Evolutionary conservation across 1,140 invertebrate species (phyloP).

Genomic region (Caenorhabditis briggsae): DNA sequence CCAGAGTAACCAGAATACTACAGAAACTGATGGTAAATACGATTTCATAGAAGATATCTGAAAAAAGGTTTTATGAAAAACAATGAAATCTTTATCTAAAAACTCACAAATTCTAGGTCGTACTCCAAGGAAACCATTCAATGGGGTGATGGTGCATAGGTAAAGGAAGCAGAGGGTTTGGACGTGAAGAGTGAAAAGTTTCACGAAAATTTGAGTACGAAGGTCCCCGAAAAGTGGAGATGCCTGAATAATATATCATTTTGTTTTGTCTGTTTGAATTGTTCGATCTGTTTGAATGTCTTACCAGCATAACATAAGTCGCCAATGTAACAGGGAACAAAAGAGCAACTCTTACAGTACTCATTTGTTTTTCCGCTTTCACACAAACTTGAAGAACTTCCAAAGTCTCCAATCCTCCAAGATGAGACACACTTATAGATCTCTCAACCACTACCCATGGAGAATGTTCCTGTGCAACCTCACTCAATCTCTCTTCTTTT

Average conservation of each 20-base stretch:
- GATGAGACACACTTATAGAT: slow-evolving; percentile 64
- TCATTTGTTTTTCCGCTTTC: slow-evolving; percentile 74
- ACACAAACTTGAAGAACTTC: slow-evolving; percentile 69
- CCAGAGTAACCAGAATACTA: slow-evolving; percentile 73
- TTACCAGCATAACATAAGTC: slow-evolving; percentile 69
- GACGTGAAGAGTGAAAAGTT: slow-evolving; percentile 70
- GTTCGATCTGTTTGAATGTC: background rate
- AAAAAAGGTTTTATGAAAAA: background rate
- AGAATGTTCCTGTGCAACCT: slow-evolving; percentile 33
- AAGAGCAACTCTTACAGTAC: slow-evolving; percentile 73
- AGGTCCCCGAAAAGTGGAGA: slow-evolving; percentile 76
- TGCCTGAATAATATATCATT: slow-evolving; percentile 60
- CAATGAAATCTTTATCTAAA: too few species aligned
- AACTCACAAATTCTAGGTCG: slow-evolving; percentile 77
- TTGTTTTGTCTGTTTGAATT: background rate
- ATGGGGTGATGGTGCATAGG: slow-evolving; percentile 75
- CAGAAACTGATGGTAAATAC: slow-evolving; percentile 73
- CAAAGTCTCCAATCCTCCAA: slow-evolving; percentile 65
- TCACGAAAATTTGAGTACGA: slow-evolving; percentile 74
- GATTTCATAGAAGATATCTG: slow-evolving; percentile 76
- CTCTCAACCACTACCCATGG: slow-evolving; percentile 61
- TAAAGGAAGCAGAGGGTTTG: slow-evolving; percentile 77
- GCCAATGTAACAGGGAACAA: slow-evolving; percentile 74
- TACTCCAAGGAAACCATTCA: slow-evolving; percentile 72
- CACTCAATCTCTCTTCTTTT: slow-evolving; percentile 69